Percentiles rank a stretch among this genome's conserved stretches.
Evolutionary conservation across 1,140 invertebrate species (phyloP).

Genomic region (Tetragnatha versicolor): DNA sequence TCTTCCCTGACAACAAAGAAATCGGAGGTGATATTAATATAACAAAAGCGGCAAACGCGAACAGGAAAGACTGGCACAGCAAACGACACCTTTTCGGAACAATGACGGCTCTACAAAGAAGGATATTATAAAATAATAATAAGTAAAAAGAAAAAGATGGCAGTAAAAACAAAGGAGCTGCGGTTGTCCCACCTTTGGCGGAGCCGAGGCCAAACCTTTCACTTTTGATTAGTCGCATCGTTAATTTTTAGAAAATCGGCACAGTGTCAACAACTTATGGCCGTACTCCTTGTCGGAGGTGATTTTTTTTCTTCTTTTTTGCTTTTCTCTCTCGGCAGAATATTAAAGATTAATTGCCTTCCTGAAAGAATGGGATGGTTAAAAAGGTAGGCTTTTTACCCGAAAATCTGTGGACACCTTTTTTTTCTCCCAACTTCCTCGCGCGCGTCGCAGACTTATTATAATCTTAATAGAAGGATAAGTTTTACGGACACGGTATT

Average conservation of each 20-base stretch:
- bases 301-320: constrained; percentile 4
- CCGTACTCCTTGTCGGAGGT: constrained; percentile 19
- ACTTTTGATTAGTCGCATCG: constrained; percentile 51
- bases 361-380: constrained; percentile 38
- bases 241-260: constrained; percentile 50
- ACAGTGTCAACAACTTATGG: constrained; percentile 43
- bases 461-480: constrained; percentile 39
- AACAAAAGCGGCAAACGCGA: neutral
- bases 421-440: neutral
- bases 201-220: constrained; percentile 35
- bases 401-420: neutral
- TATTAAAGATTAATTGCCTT: constrained; percentile 46
- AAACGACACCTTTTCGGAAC: too few species aligned
- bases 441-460: constrained; percentile 4
- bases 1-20: too few species aligned
- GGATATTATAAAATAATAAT: too few species aligned
- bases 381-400: constrained; percentile 47
- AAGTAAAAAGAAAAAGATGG: constrained; percentile 18
- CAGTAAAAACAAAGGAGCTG: constrained; percentile 19
- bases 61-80: neutral
- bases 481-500: constrained; percentile 3
- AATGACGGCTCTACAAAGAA: too few species aligned
- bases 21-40: too few species aligned
- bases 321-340: neutral
- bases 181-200: constrained; percentile 1